These are phyloP conservation scores for Drosophila subobscura DNA, from an alignment of 1,140 invertebrate species.

Conservation along the genomic window DNA sequence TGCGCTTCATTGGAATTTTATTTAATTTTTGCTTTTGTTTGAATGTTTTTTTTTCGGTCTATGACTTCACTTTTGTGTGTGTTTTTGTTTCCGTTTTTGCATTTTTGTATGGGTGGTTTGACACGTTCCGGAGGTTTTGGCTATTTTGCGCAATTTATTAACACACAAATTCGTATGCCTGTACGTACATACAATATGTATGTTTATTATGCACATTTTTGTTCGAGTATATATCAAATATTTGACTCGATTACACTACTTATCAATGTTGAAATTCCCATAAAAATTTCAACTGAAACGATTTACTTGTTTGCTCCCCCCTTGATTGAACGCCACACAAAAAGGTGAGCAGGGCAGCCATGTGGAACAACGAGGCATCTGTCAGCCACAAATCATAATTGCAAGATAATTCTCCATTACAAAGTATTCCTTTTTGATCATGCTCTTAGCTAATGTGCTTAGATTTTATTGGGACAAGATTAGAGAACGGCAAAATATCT, in stretches of 20 bases:
- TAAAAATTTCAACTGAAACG: slow-evolving; percentile 2
- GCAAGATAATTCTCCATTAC: too few species aligned
- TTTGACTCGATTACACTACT: background rate
- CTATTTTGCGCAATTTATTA: slow-evolving; percentile 33
- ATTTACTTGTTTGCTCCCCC: slow-evolving; percentile 1
- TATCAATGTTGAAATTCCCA: slow-evolving; percentile 4
- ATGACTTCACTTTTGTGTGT: slow-evolving; percentile 47
- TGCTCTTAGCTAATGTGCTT: too few species aligned
- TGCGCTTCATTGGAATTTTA: slow-evolving; percentile 17
- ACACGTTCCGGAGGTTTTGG: slow-evolving; percentile 62
- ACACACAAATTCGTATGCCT: background rate
- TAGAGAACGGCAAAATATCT: too few species aligned
- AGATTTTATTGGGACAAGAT: too few species aligned
- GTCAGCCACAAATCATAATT: too few species aligned
- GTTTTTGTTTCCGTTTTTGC: slow-evolving; percentile 39
- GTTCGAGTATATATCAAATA: background rate
- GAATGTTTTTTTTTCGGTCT: slow-evolving; percentile 19
- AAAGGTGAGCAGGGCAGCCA: too few species aligned
- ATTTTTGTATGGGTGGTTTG: slow-evolving; percentile 52
- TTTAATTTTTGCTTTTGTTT: slow-evolving; percentile 18
- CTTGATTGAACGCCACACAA: too few species aligned
- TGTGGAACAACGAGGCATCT: too few species aligned
- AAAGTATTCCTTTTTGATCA: too few species aligned
- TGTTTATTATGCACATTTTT: too few species aligned
- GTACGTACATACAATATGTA: background rate